These are phyloP conservation scores for Pseudobourletiella spinata DNA, from an alignment of 1,140 invertebrate genomes.

Conservation along the genomic window DNA sequence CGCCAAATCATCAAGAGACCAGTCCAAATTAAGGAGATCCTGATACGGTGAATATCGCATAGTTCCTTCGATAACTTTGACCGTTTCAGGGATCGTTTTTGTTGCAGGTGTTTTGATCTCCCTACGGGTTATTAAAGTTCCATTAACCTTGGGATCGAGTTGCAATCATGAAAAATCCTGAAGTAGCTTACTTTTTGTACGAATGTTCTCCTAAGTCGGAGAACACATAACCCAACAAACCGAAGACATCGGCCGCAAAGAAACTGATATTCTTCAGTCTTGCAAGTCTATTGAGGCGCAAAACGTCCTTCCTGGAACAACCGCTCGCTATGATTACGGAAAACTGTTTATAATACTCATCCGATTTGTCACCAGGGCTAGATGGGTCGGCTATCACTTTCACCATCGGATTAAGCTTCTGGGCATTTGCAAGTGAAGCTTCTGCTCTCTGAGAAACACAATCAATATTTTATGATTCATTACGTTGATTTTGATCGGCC, in stretches of 20 bases:
- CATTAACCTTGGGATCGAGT: too few relatives aligned
- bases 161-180: too few relatives aligned
- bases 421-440: slow-evolving; percentile 63
- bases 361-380: slow-evolving; percentile 49
- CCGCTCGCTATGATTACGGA: slow-evolving; percentile 69
- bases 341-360: slow-evolving; percentile 65
- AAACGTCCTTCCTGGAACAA: slow-evolving; percentile 57
- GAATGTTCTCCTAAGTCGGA: slow-evolving; percentile 74
- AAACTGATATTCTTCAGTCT: slow-evolving; percentile 70
- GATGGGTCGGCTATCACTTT: slow-evolving; percentile 61
- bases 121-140: slow-evolving; percentile 38
- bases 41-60: slow-evolving; percentile 58
- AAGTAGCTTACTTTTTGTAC: slow-evolving; percentile 78
- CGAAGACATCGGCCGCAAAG: slow-evolving; percentile 85
- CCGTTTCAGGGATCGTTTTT: slow-evolving; percentile 33
- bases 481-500: background rate
- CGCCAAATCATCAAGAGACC: slow-evolving; percentile 42
- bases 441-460: slow-evolving; percentile 62
- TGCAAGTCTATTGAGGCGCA: slow-evolving; percentile 70
- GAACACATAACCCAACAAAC: slow-evolving; percentile 85
- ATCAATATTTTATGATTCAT: slow-evolving; percentile 16
- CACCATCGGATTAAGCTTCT: slow-evolving; percentile 87
- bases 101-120: slow-evolving; percentile 45
- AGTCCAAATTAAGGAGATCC: slow-evolving; percentile 58
- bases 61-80: slow-evolving; percentile 18